Evolutionary conservation across 2,888 invertebrate genomes (phyloP).

Genomic region (Cerastoderma edule): DNA sequence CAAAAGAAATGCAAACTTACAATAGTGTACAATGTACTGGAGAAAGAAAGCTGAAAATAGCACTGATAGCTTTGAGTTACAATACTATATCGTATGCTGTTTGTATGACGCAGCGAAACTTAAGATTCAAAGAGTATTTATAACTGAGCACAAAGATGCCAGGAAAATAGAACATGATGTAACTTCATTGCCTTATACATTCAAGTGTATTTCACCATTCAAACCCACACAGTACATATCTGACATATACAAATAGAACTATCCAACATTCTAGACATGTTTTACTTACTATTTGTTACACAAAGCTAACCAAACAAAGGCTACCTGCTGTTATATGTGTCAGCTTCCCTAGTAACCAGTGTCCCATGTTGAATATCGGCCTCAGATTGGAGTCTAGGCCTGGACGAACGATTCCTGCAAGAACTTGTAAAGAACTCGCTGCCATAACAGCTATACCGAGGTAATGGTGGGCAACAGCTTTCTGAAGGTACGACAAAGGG

Average conservation of each 20-base stretch:
- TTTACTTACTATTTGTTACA: background rate
- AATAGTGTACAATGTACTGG: no score
- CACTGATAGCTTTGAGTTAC: no score
- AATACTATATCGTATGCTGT: no score
- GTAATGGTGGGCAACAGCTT: slow-evolving; percentile 60
- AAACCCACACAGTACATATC: background rate
- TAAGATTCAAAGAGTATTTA: no score
- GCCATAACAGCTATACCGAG: slow-evolving; percentile 69
- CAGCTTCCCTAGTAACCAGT: slow-evolving; percentile 94
- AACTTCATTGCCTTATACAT: no score
- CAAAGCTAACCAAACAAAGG: background rate
- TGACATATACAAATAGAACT: background rate
- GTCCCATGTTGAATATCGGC: slow-evolving; percentile 94
- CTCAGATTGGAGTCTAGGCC: slow-evolving; percentile 92
- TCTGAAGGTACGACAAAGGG: no score
- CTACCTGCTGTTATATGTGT: slow-evolving; percentile 85
- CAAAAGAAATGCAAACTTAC: no score
- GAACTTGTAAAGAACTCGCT: slow-evolving; percentile 57
- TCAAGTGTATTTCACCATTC: background rate
- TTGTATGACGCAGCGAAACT: no score
- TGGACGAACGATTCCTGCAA: slow-evolving; percentile 89
- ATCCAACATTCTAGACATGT: background rate
- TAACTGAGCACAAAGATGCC: no score
- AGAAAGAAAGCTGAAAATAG: no score
- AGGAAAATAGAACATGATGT: no score